Conservation (phyloP, 2,113 vertebrate genomes). For the Nansenia antarctica region DNA sequence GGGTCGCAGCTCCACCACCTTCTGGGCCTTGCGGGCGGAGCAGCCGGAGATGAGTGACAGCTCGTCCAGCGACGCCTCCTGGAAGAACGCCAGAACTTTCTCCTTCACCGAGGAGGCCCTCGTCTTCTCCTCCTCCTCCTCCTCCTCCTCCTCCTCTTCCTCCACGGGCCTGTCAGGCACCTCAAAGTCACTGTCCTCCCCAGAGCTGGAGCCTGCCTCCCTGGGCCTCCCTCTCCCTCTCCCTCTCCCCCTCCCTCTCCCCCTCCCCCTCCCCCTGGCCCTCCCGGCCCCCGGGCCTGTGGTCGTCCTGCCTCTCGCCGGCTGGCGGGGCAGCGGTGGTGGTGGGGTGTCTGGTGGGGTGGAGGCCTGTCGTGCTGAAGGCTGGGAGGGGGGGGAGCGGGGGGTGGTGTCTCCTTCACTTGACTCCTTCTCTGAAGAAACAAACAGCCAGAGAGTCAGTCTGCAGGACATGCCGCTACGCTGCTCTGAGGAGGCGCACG, state of each 20-base stretch:
- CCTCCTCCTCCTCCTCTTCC: constrained; percentile 57
- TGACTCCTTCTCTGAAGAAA: neutral
- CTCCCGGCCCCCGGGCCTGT: neutral
- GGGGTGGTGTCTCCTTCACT: neutral
- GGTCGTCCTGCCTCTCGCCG: neutral
- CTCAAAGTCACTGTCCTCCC: constrained; percentile 75
- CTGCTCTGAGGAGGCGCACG: too few species aligned
- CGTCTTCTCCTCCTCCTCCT: constrained; percentile 66
- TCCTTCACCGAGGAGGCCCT: constrained; percentile 74
- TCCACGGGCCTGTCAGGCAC: constrained; percentile 77
- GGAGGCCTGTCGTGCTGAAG: neutral
- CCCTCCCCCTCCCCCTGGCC: neutral
- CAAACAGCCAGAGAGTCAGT: neutral
- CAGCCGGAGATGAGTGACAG: constrained; percentile 89
- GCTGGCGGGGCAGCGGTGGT: neutral
- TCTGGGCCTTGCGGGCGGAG: constrained; percentile 92
- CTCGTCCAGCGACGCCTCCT: constrained; percentile 83
- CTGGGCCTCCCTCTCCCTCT: neutral
- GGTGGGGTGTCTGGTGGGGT: neutral
- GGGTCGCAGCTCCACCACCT: constrained; percentile 90
- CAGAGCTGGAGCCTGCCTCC: constrained; percentile 46
- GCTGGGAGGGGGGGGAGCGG: neutral
- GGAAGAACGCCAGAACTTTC: constrained; percentile 87
- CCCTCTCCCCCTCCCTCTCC: neutral
- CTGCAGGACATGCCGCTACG: neutral